Evolutionary conservation across 2,797 vertebrate genomes (phyloP).

Genomic region (Chrosomus eos): DNA sequence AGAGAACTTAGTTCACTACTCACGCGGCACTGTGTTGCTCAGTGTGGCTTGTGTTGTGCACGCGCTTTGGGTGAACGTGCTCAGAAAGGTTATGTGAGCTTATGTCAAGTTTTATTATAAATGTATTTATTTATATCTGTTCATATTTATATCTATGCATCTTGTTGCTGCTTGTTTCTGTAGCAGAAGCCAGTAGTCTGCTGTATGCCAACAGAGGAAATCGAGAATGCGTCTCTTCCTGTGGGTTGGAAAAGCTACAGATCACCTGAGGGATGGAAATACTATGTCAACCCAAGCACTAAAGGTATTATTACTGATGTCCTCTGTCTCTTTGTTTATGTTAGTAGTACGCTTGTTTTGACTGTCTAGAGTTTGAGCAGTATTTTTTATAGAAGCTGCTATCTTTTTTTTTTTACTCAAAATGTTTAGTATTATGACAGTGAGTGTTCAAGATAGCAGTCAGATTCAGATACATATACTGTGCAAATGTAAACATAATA

Average conservation of each 20-base stretch:
- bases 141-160: background rate
- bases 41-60: background rate
- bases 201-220: conserved; percentile 75
- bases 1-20: background rate
- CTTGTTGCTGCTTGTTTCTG: conserved; percentile 41
- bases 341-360: background rate
- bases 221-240: conserved; percentile 74
- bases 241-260: conserved; percentile 86
- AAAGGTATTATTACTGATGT: conserved; percentile 82
- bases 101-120: background rate
- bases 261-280: conserved; percentile 84
- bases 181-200: conserved; percentile 79
- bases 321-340: background rate
- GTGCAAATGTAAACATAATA: background rate
- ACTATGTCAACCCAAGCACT: conserved; percentile 86
- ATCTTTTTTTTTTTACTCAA: background rate
- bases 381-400: background rate
- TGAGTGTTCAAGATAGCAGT: background rate
- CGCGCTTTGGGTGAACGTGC: background rate
- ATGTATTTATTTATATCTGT: background rate
- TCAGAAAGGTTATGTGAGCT: background rate
- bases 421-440: background rate
- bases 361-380: background rate
- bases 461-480: background rate
- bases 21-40: background rate